A percentile compares a stretch with the other conserved stretches of the same genome.
These are phyloP conservation scores for Drosophila demipolita DNA, from an alignment of 2,888 invertebrate species.

Conservation along the genomic window DNA sequence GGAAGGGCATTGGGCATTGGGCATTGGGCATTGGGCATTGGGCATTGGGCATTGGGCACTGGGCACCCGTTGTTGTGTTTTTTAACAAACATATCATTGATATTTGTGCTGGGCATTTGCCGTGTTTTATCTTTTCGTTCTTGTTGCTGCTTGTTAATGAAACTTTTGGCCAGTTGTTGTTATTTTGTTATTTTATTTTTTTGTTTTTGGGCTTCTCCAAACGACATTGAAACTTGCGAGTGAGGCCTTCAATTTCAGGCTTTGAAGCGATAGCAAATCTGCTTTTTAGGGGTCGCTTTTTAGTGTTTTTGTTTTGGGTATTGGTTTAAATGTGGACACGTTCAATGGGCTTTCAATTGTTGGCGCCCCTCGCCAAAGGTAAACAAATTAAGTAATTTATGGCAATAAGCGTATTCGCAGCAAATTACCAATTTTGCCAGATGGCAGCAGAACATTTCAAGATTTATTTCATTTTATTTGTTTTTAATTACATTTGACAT, in stretches of 20 bases:
- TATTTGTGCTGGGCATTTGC: slow-evolving; percentile 68
- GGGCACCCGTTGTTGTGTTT: slow-evolving; percentile 61
- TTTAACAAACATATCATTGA: slow-evolving; percentile 79
- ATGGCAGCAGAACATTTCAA: neutral
- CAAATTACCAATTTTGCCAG: slow-evolving; percentile 15
- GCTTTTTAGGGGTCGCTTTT: slow-evolving; percentile 5
- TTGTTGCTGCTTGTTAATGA: slow-evolving; percentile 61
- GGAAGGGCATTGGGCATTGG: neutral
- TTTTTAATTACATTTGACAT: slow-evolving; percentile 42
- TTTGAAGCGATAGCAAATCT: slow-evolving; percentile 15
- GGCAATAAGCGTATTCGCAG: slow-evolving; percentile 36
- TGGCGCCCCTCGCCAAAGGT: slow-evolving; percentile 42
- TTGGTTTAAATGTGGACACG: slow-evolving; percentile 42
- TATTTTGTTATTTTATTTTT: slow-evolving; percentile 20
- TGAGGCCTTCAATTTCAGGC: slow-evolving; percentile 49
- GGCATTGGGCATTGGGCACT: neutral
- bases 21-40: neutral
- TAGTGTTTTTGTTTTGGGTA: slow-evolving; percentile 4
- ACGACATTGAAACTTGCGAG: slow-evolving; percentile 73
- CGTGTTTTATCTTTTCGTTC: slow-evolving; percentile 25
- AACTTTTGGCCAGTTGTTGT: slow-evolving; percentile 56
- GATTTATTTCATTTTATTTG: neutral
- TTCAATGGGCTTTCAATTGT: slow-evolving; percentile 64
- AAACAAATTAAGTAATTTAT: slow-evolving; percentile 74
- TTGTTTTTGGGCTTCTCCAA: slow-evolving; percentile 7